These are phyloP conservation scores for Eretmocerus hayati DNA, from an alignment of 2,888 invertebrate genomes.

Conservation along the genomic window DNA sequence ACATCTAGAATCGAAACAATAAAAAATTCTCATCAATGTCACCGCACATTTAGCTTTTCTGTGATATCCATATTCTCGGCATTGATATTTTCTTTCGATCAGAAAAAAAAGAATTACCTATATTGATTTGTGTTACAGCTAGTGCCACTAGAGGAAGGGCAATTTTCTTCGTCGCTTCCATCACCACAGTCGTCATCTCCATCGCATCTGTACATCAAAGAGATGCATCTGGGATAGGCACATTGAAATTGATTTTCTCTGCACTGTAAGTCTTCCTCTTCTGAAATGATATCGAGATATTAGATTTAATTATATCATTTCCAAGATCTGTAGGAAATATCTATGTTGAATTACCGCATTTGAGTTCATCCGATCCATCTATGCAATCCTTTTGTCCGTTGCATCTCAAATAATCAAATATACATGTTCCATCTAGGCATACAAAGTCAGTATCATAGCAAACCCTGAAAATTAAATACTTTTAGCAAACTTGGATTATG, in stretches of 20 bases:
- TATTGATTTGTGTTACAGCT: slow-evolving; percentile 66
- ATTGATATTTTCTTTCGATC: neutral
- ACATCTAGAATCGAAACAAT: slow-evolving; percentile 56
- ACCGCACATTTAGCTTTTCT: no score
- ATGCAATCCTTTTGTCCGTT: slow-evolving; percentile 77
- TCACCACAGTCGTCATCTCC: slow-evolving; percentile 83
- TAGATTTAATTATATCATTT: neutral
- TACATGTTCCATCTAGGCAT: slow-evolving; percentile 72
- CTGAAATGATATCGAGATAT: slow-evolving; percentile 26
- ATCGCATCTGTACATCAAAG: slow-evolving; percentile 71
- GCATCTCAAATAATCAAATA: slow-evolving; percentile 68
- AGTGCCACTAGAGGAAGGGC: slow-evolving; percentile 54
- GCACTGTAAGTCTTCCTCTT: slow-evolving; percentile 49
- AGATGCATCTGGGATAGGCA: slow-evolving; percentile 64
- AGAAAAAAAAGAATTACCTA: slow-evolving; percentile 49
- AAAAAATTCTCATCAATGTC: no score
- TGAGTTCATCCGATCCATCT: slow-evolving; percentile 70
- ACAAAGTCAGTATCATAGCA: slow-evolving; percentile 69
- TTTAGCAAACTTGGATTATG: no score
- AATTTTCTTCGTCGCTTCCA: slow-evolving; percentile 79
- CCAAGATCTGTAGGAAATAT: neutral
- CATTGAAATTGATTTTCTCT: slow-evolving; percentile 71
- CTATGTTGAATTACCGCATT: slow-evolving; percentile 53
- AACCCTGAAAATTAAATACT: slow-evolving; percentile 45
- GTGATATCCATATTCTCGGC: no score